Percentiles rank a stretch among this genome's conserved stretches.
Evolutionary conservation across 2,797 vertebrate species (phyloP).

Genomic region (Typhlichthys eigenmanni): DNA sequence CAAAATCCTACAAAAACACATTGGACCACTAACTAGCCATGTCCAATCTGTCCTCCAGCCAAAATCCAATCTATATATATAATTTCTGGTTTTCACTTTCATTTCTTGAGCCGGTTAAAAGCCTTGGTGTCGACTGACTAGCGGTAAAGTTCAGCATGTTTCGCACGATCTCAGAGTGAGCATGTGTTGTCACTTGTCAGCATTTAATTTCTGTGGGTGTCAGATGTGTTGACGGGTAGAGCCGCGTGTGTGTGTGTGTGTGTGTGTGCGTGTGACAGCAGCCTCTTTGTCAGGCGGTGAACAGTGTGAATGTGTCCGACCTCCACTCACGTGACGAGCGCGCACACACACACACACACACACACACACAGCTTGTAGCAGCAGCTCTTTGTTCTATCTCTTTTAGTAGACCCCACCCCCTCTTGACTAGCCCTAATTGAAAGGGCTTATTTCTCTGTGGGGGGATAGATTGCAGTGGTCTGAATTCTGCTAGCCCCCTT

Average conservation of each 20-base stretch:
- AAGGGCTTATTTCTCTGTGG: constrained; percentile 58
- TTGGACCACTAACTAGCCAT: no score
- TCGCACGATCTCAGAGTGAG: not conserved
- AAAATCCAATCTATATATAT: no score
- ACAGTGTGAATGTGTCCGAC: constrained; percentile 62
- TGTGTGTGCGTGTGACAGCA: constrained; percentile 54
- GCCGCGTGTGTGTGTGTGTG: constrained; percentile 15
- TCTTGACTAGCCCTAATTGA: constrained; percentile 46
- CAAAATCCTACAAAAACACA: no score
- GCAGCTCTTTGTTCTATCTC: constrained; percentile 54
- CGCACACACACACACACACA: constrained; percentile 9
- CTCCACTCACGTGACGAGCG: constrained; percentile 34
- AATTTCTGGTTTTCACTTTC: no score
- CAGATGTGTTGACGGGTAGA: not conserved
- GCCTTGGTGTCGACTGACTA: no score
- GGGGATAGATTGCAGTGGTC: constrained; percentile 54
- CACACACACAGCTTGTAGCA: constrained; percentile 28
- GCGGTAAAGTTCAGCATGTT: not conserved
- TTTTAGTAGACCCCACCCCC: constrained; percentile 37
- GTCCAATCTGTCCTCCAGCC: no score
- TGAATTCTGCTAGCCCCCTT: constrained; percentile 34
- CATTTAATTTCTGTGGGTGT: not conserved
- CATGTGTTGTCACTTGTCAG: constrained; percentile 2
- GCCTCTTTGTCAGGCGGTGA: constrained; percentile 54
- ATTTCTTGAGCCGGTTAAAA: no score